Evolutionary conservation across 2,797 vertebrate genomes (phyloP), one percentile per base, ranked within the genome.

Genomic region (Oreortyx pictus): DNA sequence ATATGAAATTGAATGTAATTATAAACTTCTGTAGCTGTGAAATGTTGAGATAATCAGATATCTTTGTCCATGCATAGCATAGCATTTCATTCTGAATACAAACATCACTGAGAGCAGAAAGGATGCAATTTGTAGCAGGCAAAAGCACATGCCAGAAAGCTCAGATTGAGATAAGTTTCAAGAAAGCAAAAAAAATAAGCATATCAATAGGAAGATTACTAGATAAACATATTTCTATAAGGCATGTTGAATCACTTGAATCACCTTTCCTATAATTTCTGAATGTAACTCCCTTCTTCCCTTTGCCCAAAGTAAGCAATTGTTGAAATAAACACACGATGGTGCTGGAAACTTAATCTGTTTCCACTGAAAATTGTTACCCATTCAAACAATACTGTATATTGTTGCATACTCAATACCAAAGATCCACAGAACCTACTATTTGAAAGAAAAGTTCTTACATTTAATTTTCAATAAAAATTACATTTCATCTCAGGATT

Each of bases 131-230:
- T 93, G 83, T 80, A 94, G 54, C 95, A 96, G 95, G 96, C 97
- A 96, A 86, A 86, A 93, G 91, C 75, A 86, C 97, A 97, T 97
- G 96, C 95, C 74, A 89, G 89, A 88, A 92, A 94, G 88, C 80
- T 94, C 73, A 67, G 81, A 85, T 81, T 86, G 87, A n/a, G 8
- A 64, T 72, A 31, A 79, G 93, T 86, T 89, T 92, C 54, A 85
- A 95, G 88, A 87, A 74, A 47, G 85, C 78, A 90, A 54, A 89
- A 71, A 52, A 76, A 86, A 77, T 35, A 65, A 92, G 64, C 73
- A 82, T 49, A 91, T 74, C 66, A 82, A 39, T n/a, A 52, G 56
- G 82, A 91, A 88, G 68, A 70, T 90, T 44, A 75, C 72, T 94
- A 35, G 43, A 94, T 50, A 86, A 93, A 85, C 8, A 11, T 57